These are phyloP conservation scores for Micromussa lordhowensis DNA, from an alignment of 92 coral and sea anemone species.

Conservation along the genomic window DNA sequence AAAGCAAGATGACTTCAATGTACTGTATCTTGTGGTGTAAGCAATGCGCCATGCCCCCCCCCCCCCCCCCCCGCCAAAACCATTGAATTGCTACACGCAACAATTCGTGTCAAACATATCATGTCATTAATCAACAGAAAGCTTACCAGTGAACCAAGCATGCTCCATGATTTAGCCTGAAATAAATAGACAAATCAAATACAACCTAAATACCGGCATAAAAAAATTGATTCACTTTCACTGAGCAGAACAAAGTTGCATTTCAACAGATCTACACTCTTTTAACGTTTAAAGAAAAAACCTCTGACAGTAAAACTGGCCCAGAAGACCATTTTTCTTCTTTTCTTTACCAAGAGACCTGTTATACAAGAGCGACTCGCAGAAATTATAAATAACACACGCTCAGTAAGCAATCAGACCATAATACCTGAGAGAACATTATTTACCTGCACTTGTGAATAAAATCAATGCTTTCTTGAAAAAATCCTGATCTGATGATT, in stretches of 20 bases:
- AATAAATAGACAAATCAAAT: constrained; percentile 2
- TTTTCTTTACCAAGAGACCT: background rate
- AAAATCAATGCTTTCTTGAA: constrained; percentile 78
- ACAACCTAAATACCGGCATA: background rate
- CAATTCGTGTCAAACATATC: too few species aligned
- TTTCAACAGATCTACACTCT: too few species aligned
- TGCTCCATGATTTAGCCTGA: constrained; percentile 71
- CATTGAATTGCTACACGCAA: too few species aligned
- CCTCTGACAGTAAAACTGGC: too few species aligned
- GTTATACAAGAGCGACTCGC: background rate
- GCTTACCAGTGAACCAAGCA: constrained; percentile 88
- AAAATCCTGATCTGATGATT: constrained; percentile 53
- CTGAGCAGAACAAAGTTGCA: background rate
- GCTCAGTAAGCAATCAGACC: background rate
- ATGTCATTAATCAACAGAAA: too few species aligned
- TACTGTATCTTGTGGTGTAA: too few species aligned
- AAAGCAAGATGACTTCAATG: too few species aligned
- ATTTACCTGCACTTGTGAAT: constrained; percentile 89
- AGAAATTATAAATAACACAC: background rate
- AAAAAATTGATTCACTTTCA: too few species aligned
- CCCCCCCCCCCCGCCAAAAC: too few species aligned
- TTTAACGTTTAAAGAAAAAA: too few species aligned
- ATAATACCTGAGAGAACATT: background rate
- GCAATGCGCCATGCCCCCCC: too few species aligned
- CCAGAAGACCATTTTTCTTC: too few species aligned